phyloP scores from a whole-genome alignment of 2,797 vertebrate species.

The Amblyraja radiata region DNA sequence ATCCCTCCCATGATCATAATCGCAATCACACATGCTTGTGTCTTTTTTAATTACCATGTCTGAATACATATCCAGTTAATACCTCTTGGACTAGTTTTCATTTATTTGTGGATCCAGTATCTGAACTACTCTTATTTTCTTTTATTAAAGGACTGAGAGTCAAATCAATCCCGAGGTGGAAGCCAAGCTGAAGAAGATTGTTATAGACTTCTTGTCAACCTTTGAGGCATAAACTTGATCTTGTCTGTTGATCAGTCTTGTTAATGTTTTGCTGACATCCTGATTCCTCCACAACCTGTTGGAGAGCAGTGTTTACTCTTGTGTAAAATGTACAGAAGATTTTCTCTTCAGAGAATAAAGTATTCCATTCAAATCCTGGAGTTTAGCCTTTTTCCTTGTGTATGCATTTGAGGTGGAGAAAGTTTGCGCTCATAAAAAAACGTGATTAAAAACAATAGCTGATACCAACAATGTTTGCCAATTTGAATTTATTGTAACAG shows the following conservation, averaged over 20 bases:
- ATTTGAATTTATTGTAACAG: neutral
- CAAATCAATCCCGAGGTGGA: slow-evolving; percentile 82
- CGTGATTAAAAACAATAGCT: neutral
- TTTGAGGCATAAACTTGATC: slow-evolving; percentile 52
- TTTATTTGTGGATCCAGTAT: neutral
- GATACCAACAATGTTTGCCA: neutral
- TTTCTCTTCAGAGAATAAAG: slow-evolving; percentile 70
- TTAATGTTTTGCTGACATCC: slow-evolving; percentile 55
- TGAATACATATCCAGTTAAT: neutral
- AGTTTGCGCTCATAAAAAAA: neutral
- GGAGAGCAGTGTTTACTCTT: slow-evolving; percentile 58
- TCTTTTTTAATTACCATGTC: neutral
- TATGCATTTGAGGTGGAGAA: neutral
- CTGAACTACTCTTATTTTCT: neutral
- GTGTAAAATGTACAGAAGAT: slow-evolving; percentile 69
- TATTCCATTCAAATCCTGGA: slow-evolving; percentile 48
- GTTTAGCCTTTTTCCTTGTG: neutral
- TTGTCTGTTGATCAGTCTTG: slow-evolving; percentile 47
- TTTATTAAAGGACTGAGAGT: slow-evolving; percentile 68
- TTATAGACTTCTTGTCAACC: slow-evolving; percentile 74
- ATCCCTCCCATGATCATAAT: too few relatives aligned
- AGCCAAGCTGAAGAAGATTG: slow-evolving; percentile 83
- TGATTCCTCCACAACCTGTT: slow-evolving; percentile 57
- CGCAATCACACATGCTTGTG: neutral
- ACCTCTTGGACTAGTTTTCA: neutral